Evolutionary conservation across 2,888 invertebrate species (phyloP).

Genomic region (Caprella mutica): DNA sequence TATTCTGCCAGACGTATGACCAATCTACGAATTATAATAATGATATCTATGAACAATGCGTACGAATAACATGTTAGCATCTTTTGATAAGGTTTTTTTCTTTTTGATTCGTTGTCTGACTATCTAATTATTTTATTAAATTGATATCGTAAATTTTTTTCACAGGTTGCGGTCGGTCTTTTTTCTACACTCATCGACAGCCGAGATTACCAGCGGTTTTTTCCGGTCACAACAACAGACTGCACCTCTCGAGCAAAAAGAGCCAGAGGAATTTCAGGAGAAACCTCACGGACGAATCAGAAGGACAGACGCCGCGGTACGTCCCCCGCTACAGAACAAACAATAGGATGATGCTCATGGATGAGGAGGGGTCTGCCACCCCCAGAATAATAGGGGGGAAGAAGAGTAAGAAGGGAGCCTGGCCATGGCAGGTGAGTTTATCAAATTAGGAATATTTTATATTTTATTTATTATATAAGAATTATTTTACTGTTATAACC

Average conservation of each 20-base stretch:
- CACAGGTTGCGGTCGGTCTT: not conserved
- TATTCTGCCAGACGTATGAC: too few relatives aligned
- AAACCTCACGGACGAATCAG: not conserved
- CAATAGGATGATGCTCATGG: conserved; percentile 31
- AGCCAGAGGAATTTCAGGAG: not conserved
- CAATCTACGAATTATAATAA: too few relatives aligned
- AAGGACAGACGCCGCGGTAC: not conserved
- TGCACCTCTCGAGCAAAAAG: too few relatives aligned
- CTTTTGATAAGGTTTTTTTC: too few relatives aligned
- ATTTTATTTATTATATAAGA: not conserved
- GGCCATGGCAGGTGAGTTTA: conserved; percentile 65
- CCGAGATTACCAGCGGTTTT: not conserved
- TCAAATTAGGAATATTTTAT: not conserved
- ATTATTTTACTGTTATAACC: too few relatives aligned
- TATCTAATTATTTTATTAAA: too few relatives aligned
- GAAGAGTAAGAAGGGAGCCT: conserved; percentile 62
- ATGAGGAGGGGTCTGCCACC: conserved; percentile 40
- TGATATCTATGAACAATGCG: too few relatives aligned
- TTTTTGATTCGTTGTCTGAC: too few relatives aligned
- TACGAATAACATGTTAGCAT: too few relatives aligned
- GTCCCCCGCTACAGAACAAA: conserved; percentile 10
- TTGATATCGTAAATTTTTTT: too few relatives aligned
- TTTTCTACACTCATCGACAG: not conserved
- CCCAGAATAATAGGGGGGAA: conserved; percentile 67
- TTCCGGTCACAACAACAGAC: not conserved